phyloP scores from a whole-genome alignment of 2,113 vertebrate species.

The Collichthys lucidus region DNA sequence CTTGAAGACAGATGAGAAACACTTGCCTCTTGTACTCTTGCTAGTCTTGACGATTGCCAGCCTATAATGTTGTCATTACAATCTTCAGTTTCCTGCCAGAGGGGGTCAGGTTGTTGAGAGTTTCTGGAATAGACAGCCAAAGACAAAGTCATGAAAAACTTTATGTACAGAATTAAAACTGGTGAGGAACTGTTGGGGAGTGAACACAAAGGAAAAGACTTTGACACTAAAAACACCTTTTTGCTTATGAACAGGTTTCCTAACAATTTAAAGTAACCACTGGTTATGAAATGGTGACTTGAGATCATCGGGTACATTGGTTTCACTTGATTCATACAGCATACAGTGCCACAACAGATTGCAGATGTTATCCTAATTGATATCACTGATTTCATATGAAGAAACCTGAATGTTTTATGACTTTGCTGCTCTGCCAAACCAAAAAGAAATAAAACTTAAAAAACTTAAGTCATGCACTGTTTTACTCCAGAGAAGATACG shows the following conservation, averaged over 20 bases:
- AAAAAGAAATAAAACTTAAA: neutral
- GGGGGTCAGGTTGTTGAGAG: slow-evolving; percentile 17
- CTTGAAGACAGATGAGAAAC: neutral
- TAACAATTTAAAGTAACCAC: neutral
- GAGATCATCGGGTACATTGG: neutral
- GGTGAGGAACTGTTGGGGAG: neutral
- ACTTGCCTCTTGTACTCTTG: neutral
- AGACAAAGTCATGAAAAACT: slow-evolving; percentile 11
- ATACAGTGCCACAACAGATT: neutral
- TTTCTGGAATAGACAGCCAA: neutral
- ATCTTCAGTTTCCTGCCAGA: slow-evolving; percentile 19
- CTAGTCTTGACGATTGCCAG: slow-evolving; percentile 15
- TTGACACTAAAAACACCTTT: neutral
- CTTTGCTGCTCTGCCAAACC: neutral
- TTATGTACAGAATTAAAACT: slow-evolving; percentile 4
- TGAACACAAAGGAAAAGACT: neutral
- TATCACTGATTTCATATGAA: neutral
- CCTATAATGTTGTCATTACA: slow-evolving; percentile 7
- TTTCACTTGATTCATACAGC: neutral
- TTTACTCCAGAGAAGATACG: no score
- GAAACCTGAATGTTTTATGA: neutral
- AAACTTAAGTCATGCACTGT: neutral
- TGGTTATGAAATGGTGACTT: neutral
- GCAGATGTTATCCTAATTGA: neutral
- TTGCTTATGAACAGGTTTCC: neutral